Evolutionary conservation across 2,113 vertebrate genomes (phyloP).

Genomic region (Cryptotis parvus): DNA sequence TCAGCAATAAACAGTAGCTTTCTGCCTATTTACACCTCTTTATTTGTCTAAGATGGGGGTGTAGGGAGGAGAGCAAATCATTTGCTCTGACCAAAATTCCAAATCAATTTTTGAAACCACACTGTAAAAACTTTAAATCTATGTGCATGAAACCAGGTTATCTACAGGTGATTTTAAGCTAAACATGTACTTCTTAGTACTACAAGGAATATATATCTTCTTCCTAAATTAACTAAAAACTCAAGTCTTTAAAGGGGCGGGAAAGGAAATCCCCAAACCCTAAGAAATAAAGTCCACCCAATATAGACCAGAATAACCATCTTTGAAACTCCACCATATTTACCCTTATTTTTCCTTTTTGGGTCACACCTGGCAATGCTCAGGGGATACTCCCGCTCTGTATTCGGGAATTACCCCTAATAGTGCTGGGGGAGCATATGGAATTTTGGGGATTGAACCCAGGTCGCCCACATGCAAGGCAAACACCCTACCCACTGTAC

Average conservation of each 20-base stretch:
- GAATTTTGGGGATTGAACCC: too few relatives aligned
- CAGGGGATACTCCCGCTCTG: too few relatives aligned
- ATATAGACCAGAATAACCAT: conserved; percentile 33
- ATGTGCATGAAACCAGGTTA: conserved; percentile 28
- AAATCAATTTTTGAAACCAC: conserved; percentile 32
- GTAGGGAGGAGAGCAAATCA: too few relatives aligned
- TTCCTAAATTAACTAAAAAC: background rate
- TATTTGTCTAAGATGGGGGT: background rate
- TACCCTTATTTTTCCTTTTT: too few relatives aligned
- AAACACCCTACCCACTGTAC: too few relatives aligned
- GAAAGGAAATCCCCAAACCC: background rate
- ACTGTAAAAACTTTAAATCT: conserved; percentile 38
- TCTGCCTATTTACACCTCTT: conserved; percentile 22
- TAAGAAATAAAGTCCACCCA: conserved; percentile 34
- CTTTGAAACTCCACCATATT: background rate
- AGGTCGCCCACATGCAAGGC: too few relatives aligned
- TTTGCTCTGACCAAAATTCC: background rate
- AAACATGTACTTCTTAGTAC: conserved; percentile 30
- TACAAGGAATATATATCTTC: background rate
- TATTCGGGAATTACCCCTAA: too few relatives aligned
- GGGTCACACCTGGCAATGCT: too few relatives aligned
- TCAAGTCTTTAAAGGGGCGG: background rate
- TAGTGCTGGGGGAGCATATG: too few relatives aligned
- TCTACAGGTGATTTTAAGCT: conserved; percentile 27
- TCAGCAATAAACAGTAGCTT: conserved; percentile 73